Percentiles rank a stretch among this genome's conserved stretches.
phyloP scores from a whole-genome alignment of 2,113 vertebrate species.

The Hippocampus abdominalis region DNA sequence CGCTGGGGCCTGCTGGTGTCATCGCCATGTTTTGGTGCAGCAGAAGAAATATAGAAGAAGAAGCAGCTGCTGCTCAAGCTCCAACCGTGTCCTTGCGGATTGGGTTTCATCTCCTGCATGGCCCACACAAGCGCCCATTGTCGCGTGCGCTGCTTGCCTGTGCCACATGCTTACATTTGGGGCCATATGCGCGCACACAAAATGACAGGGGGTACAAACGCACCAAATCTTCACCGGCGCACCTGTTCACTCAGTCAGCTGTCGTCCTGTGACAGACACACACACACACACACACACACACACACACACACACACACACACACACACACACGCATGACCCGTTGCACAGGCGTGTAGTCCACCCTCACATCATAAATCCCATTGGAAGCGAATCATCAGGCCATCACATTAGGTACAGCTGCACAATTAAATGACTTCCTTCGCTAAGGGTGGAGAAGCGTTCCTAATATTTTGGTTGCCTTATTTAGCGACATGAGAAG shows the following conservation, averaged over 20 bases:
- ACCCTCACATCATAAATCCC: not conserved
- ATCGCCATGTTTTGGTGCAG: conserved; percentile 14
- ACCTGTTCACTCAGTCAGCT: conserved; percentile 65
- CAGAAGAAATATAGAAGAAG: conserved; percentile 48
- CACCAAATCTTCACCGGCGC: conserved; percentile 42
- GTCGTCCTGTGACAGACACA: conserved; percentile 41
- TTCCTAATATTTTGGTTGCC: not conserved
- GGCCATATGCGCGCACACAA: conserved; percentile 26
- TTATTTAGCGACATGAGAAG: not conserved
- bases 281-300: not conserved
- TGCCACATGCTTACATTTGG: conserved; percentile 61
- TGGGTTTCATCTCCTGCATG: conserved; percentile 45
- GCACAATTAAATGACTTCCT: not conserved
- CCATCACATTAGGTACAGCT: not conserved
- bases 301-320: conserved; percentile 17
- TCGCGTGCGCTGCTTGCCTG: conserved; percentile 22
- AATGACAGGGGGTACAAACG: conserved; percentile 16
- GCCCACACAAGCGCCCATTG: conserved; percentile 57
- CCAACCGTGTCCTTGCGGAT: conserved; percentile 59
- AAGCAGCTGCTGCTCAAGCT: conserved; percentile 63
- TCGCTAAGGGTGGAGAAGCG: too few relatives aligned
- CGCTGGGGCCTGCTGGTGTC: not conserved
- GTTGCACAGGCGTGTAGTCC: conserved; percentile 20
- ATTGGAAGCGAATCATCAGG: not conserved
- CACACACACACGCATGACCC: conserved; percentile 4